Evolutionary conservation across 1,140 invertebrate species (phyloP).

Genomic region (Leptonema lineaticorne): DNA sequence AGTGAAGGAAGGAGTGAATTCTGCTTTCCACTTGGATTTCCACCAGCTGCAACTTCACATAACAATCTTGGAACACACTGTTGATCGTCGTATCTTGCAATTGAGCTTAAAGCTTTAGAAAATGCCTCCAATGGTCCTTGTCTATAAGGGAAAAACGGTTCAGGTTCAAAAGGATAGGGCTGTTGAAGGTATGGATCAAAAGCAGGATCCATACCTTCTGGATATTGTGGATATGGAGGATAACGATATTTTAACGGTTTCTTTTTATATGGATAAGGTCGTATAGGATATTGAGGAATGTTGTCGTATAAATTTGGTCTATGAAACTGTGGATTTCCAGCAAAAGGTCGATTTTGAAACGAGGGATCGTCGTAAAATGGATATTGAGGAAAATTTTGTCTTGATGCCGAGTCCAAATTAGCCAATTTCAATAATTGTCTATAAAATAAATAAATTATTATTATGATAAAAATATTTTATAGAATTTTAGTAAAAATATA

Average conservation of each 20-base stretch:
- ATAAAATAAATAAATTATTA: constrained; percentile 13
- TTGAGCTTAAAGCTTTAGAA: constrained; percentile 65
- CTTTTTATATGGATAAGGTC: constrained; percentile 16
- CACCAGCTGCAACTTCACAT: constrained; percentile 71
- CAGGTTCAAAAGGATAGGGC: constrained; percentile 12
- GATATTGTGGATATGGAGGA: constrained; percentile 30
- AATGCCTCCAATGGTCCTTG: constrained; percentile 38
- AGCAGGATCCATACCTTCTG: constrained; percentile 1
- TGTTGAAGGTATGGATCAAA: constrained; percentile 19
- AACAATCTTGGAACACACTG: constrained; percentile 75
- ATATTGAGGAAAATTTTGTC: constrained; percentile 34
- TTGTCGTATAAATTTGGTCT: background rate
- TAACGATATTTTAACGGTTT: constrained; percentile 25
- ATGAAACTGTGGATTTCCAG: constrained; percentile 2
- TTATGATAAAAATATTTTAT: background rate
- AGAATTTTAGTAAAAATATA: constrained; percentile 7
- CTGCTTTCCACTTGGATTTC: constrained; percentile 56
- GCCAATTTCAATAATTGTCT: constrained; percentile 34
- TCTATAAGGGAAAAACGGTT: constrained; percentile 5
- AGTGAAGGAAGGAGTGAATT: constrained; percentile 56
- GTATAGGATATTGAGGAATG: constrained; percentile 6
- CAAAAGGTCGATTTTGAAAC: background rate
- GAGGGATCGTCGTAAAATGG: constrained; percentile 19
- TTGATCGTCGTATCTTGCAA: constrained; percentile 72
- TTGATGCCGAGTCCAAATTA: constrained; percentile 8